Evolutionary conservation across 2,797 vertebrate genomes (phyloP).

Genomic region (Oophaga sylvatica): DNA sequence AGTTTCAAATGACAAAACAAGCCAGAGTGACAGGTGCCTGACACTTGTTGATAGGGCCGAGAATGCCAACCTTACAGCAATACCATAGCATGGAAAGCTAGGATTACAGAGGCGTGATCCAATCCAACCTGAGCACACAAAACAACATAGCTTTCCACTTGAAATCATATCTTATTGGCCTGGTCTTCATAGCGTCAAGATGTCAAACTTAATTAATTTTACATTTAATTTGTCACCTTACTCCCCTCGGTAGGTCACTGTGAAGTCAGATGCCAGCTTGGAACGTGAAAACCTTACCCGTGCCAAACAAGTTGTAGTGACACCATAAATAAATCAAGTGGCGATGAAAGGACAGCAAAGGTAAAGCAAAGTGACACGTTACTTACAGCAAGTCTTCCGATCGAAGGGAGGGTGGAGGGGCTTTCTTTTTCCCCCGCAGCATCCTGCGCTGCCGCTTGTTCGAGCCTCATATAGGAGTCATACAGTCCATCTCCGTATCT

Average conservation of each 20-base stretch:
- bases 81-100: background rate
- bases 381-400: slow-evolving; percentile 90
- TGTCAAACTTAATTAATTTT: background rate
- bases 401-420: slow-evolving; percentile 82
- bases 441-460: slow-evolving; percentile 89
- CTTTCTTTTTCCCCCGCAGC: slow-evolving; percentile 79
- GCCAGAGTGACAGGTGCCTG: background rate
- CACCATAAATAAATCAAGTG: slow-evolving; percentile 1
- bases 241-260: background rate
- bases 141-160: background rate
- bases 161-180: background rate
- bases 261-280: slow-evolving; percentile 12
- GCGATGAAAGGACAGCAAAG: slow-evolving; percentile 15
- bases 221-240: background rate
- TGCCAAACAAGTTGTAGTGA: slow-evolving; percentile 1
- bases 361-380: slow-evolving; percentile 27
- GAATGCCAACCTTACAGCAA: background rate
- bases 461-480: slow-evolving; percentile 95
- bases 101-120: background rate
- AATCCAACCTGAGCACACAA: background rate
- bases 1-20: background rate
- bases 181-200: background rate
- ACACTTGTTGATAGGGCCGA: background rate
- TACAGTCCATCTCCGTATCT: slow-evolving; percentile 91
- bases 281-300: slow-evolving; percentile 8